Percentiles rank a stretch among this genome's conserved stretches.
These are phyloP conservation scores for Merops nubicus DNA, from an alignment of 2,113 vertebrate species.

Conservation along the genomic window DNA sequence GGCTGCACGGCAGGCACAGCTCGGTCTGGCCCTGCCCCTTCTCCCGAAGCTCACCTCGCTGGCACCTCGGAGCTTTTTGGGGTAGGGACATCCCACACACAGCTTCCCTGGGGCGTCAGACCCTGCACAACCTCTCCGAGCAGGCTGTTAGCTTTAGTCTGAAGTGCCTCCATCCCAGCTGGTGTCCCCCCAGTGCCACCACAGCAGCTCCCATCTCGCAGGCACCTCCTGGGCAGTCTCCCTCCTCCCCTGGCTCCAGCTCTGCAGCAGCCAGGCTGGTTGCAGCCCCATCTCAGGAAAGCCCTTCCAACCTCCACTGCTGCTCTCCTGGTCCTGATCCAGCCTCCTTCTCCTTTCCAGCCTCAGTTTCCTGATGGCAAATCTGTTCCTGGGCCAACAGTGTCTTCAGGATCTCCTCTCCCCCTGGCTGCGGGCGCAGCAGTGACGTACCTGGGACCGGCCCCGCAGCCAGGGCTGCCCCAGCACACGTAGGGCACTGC, in stretches of 20 bases:
- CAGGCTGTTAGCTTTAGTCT: not conserved
- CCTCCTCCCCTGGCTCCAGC: accelerated
- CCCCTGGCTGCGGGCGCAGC: accelerated
- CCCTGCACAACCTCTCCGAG: accelerated
- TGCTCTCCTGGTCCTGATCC: not conserved
- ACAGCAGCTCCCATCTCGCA: accelerated
- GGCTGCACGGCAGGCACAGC: not conserved
- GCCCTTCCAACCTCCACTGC: not conserved
- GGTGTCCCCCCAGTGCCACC: accelerated
- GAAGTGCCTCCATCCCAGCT: accelerated
- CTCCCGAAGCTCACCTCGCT: not conserved
- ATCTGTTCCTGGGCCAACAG: not conserved
- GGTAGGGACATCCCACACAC: not conserved
- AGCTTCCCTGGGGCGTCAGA: accelerated
- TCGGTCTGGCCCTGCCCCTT: not conserved
- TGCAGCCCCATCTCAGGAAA: not conserved
- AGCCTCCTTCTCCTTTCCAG: not conserved
- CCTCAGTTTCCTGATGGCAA: not conserved
- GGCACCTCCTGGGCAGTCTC: not conserved
- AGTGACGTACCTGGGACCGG: not conserved
- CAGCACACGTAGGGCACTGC: not conserved
- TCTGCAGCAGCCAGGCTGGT: not conserved
- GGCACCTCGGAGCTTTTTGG: not conserved
- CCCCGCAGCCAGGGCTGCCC: accelerated
- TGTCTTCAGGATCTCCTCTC: not conserved